A percentile compares a stretch with the other conserved stretches of the same genome.
These are phyloP conservation scores for Neocloeon triangulifer DNA, from an alignment of 1,140 invertebrate species.

Conservation along the genomic window DNA sequence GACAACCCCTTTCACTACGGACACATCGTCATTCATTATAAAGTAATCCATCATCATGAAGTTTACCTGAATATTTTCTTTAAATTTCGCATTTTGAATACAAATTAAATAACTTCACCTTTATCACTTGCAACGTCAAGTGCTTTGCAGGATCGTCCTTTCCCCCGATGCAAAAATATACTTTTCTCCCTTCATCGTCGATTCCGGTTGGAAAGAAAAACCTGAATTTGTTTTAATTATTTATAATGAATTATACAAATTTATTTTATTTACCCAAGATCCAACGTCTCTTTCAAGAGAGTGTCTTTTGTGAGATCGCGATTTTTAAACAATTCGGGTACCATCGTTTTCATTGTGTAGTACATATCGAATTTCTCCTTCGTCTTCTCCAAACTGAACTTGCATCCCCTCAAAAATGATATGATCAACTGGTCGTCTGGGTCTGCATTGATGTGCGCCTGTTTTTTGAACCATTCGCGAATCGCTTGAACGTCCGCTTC, in stretches of 20 bases:
- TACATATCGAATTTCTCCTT: slow-evolving; percentile 38
- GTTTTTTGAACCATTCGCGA: slow-evolving; percentile 12
- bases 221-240: no score
- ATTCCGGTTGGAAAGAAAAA: no score
- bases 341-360: slow-evolving; percentile 27
- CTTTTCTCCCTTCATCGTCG: no score
- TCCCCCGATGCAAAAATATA: no score
- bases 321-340: slow-evolving; percentile 27
- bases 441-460: slow-evolving; percentile 11
- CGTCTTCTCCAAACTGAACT: slow-evolving; percentile 37
- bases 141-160: no score
- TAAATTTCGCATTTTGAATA: slow-evolving; percentile 21
- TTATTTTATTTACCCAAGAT: slow-evolving; percentile 14
- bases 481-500: slow-evolving; percentile 10
- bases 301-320: slow-evolving; percentile 17
- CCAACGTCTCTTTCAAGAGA: slow-evolving; percentile 14
- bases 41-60: slow-evolving; percentile 21
- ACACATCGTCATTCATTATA: slow-evolving; percentile 19
- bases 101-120: slow-evolving; percentile 22
- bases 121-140: no score
- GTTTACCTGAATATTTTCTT: slow-evolving; percentile 16
- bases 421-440: slow-evolving; percentile 34
- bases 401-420: slow-evolving; percentile 34
- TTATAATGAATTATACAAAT: no score
- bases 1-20: slow-evolving; percentile 10